A percentile compares a stretch with the other conserved stretches of the same genome.
Evolutionary conservation across 2,113 vertebrate species (phyloP).

Genomic region (Cyanistes caeruleus): DNA sequence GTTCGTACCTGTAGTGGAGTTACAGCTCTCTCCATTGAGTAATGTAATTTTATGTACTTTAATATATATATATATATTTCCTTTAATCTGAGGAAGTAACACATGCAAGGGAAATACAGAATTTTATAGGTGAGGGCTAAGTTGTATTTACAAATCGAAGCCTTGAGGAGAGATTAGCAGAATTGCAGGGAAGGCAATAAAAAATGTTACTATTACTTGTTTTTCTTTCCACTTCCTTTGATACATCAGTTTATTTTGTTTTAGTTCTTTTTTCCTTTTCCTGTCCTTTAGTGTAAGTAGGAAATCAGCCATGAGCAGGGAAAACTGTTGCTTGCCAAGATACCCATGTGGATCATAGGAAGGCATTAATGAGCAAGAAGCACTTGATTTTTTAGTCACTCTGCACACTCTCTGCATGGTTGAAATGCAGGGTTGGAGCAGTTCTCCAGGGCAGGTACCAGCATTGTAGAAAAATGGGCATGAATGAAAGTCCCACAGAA

Average conservation of each 20-base stretch:
- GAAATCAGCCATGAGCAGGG: neutral
- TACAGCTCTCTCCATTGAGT: neutral
- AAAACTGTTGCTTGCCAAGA: neutral
- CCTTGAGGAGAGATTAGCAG: neutral
- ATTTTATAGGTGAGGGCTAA: neutral
- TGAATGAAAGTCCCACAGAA: neutral
- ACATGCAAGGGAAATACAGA: neutral
- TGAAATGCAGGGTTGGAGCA: neutral
- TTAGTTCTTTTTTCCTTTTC: accelerated
- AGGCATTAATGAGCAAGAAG: neutral
- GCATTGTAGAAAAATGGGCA: neutral
- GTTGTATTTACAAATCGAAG: neutral
- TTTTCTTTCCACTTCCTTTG: neutral
- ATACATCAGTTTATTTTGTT: neutral
- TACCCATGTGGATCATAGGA: neutral
- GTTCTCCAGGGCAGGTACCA: neutral
- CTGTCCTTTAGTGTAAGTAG: neutral
- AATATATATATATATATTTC: no score
- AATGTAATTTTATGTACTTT: neutral
- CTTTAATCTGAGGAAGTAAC: neutral
- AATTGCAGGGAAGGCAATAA: neutral
- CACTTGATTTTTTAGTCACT: neutral
- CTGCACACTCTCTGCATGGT: neutral
- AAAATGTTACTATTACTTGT: neutral
- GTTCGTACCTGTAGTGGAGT: neutral